Evolutionary conservation across 2,113 vertebrate species (phyloP), one percentile per base, ranked within the genome.

Genomic region (Burhinus bistriatus): DNA sequence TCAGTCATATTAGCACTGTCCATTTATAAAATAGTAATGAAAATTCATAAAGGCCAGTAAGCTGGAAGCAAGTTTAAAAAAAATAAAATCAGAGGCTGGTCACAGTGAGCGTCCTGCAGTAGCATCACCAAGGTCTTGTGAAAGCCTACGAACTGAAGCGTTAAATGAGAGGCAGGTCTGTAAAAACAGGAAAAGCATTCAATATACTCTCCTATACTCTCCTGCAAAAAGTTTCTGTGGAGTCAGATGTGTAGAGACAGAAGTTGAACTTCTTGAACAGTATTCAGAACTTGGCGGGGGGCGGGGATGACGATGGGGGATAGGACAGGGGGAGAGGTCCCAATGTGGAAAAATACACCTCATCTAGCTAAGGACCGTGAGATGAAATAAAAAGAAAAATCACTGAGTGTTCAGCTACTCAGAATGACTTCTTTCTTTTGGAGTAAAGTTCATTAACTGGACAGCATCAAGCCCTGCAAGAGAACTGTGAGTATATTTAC

Each of bases 371-470:
- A 36, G 27, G n/a, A 95, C 49, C 3, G 0, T 20, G 75, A 87
- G 81, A 89, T 66, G 82, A 94, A 90, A 91, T 79, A 55, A 71
- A 87, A 66, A 44, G 14, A 93, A 9, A 86, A 93, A 96, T 22
- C 82, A 55, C 21, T 18, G 77, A 22, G 16, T n/a, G 47, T 22
- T 89, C 45, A 32, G 71, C 65, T 93, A 44, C 81, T 95, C 64
- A 73, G n/a, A 85, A 83, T 34, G 70, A 89, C 73, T 82, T 87
- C 51, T 42, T 29, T 79, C 62, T 71, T 92, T 38, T 16, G 57
- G 64, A 89, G 45, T 81, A 62, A 90, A 58, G 34, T 95, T 85
- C 89, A 87, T 66, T 88, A 78, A 66, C 57, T n/a, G 66, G 52
- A 29, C 76, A 87, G 52, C 73, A 93, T n/a, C 71, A 78, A 94